These are phyloP conservation scores for Alca torda DNA, from an alignment of 2,797 vertebrate genomes.

Conservation along the genomic window DNA sequence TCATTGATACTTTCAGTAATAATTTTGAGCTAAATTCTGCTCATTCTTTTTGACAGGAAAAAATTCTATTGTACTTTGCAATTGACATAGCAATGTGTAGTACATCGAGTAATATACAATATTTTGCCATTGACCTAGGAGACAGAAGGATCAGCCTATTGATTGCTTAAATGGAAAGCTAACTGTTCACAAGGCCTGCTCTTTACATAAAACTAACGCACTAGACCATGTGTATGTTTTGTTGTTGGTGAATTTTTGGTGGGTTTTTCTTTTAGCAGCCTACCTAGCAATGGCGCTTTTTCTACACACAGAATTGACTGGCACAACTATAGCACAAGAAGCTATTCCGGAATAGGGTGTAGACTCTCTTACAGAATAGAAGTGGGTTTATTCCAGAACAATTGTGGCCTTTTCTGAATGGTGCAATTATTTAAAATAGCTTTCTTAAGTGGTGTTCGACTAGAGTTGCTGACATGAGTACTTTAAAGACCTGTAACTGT, in stretches of 20 bases:
- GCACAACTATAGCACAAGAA: background rate
- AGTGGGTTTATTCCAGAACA: background rate
- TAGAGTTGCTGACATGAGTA: background rate
- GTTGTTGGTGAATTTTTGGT: background rate
- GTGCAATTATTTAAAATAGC: background rate
- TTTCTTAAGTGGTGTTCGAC: background rate
- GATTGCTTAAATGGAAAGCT: background rate
- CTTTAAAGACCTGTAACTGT: background rate
- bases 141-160: background rate
- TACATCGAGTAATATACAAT: background rate
- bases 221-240: background rate
- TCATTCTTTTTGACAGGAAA: background rate
- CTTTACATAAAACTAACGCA: background rate
- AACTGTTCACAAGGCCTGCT: background rate
- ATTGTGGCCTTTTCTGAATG: background rate
- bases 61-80: background rate
- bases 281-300: background rate
- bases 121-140: background rate
- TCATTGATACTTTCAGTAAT: background rate
- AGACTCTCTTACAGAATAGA: background rate
- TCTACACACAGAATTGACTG: accelerated
- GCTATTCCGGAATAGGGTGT: background rate
- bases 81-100: background rate
- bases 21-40: background rate
- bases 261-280: background rate